phyloP scores from a whole-genome alignment of 2,113 vertebrate genomes.

The Sitta europaea region DNA sequence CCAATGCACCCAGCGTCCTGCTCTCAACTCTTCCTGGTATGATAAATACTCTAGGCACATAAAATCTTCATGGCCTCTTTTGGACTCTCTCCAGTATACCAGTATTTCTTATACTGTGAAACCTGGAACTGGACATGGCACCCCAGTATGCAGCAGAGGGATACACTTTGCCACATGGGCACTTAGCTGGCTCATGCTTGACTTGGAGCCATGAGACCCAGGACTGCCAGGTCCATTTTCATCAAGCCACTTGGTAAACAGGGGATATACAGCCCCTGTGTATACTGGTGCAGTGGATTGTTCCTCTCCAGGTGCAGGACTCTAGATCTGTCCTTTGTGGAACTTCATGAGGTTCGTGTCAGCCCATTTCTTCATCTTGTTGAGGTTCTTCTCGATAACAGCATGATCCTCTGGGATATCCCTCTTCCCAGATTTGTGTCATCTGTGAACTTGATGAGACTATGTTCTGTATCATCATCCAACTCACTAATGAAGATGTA shows the following conservation, averaged over 20 bases:
- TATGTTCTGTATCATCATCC: background rate
- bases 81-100: background rate
- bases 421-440: background rate
- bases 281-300: rapidly evolving
- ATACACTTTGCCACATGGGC: background rate
- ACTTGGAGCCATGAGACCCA: rapidly evolving
- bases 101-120: background rate
- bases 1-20: background rate
- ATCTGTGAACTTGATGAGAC: background rate
- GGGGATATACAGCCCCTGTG: rapidly evolving
- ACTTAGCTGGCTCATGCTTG: background rate
- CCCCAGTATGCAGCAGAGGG: rapidly evolving
- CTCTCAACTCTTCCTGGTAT: background rate
- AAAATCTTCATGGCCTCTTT: background rate
- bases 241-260: background rate
- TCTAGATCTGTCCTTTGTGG: background rate
- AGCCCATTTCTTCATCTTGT: background rate
- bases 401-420: rapidly evolving
- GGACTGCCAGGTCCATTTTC: background rate
- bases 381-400: background rate
- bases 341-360: background rate
- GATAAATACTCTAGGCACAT: background rate
- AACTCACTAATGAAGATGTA: background rate
- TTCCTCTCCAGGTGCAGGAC: background rate
- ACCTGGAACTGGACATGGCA: too few species aligned